A percentile compares a stretch with the other conserved stretches of the same genome.
Evolutionary conservation across 2,888 invertebrate genomes (phyloP).

Genomic region (Nymphalis c-album): DNA sequence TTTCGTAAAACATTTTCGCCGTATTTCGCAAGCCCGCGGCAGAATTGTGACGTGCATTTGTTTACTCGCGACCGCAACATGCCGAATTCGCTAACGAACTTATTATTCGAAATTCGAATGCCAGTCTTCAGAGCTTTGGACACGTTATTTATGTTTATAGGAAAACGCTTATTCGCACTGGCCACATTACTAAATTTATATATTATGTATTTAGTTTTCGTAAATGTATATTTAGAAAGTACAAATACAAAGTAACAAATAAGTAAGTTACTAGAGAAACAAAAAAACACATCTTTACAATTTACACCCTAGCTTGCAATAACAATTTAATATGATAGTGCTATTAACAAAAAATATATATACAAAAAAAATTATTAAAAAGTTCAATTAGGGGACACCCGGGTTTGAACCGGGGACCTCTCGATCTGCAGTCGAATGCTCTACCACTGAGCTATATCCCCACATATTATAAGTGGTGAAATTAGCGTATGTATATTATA

Average conservation of each 20-base stretch:
- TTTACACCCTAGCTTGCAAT: too few species aligned
- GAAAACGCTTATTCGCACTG: conserved; percentile 16
- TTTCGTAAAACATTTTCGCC: conserved; percentile 38
- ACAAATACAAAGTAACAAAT: too few species aligned
- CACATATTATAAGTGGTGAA: not conserved
- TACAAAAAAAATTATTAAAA: not conserved
- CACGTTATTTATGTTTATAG: conserved; percentile 39
- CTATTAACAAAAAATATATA: too few species aligned
- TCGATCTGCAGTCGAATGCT: conserved; percentile 41
- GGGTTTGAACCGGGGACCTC: conserved; percentile 41
- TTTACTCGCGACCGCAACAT: conserved; percentile 55
- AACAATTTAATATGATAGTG: too few species aligned
- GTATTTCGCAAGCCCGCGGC: conserved; percentile 49
- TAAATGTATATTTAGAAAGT: too few species aligned
- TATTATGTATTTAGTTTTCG: too few species aligned
- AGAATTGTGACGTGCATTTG: conserved; percentile 56
- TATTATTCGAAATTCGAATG: conserved; percentile 64
- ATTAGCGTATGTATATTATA: too few species aligned
- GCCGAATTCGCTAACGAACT: conserved; percentile 65
- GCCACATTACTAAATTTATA: not conserved
- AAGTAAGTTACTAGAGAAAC: too few species aligned
- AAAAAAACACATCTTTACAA: too few species aligned
- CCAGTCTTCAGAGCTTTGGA: conserved; percentile 47
- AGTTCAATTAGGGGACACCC: conserved; percentile 32
- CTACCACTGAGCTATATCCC: conserved; percentile 41